These are phyloP conservation scores for Procambarus virginalis DNA, from an alignment of 1,140 invertebrate species.

Conservation along the genomic window DNA sequence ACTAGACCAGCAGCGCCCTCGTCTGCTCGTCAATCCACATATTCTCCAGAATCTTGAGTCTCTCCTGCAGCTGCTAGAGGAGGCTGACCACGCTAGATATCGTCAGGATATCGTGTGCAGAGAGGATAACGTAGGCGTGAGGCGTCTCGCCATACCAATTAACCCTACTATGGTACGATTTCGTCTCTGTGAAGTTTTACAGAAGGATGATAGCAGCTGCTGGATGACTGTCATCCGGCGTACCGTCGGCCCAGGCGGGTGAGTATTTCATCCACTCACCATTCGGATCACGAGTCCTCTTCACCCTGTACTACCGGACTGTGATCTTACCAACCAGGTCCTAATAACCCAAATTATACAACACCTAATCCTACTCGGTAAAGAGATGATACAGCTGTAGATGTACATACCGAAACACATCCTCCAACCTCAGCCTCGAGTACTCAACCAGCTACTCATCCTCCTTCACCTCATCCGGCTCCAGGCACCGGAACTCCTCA, in stretches of 20 bases:
- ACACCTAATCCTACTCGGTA: not conserved
- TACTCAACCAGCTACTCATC: not conserved
- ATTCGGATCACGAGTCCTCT: too few species aligned
- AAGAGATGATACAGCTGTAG: conserved; percentile 1
- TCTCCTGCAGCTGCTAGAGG: not conserved
- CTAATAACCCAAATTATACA: not conserved
- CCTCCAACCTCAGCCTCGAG: not conserved
- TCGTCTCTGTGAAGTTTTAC: not conserved
- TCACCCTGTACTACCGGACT: not conserved
- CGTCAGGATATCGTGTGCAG: not conserved
- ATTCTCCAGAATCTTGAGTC: not conserved
- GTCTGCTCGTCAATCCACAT: conserved; percentile 16
- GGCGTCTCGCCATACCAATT: not conserved
- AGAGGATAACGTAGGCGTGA: conserved; percentile 4
- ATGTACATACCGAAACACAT: not conserved
- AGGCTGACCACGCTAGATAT: not conserved
- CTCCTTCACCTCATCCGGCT: not conserved
- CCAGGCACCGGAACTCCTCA: not conserved
- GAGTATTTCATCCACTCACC: not conserved
- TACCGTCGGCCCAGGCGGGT: not conserved
- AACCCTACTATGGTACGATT: not conserved
- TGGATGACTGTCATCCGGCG: not conserved
- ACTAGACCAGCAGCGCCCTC: not conserved
- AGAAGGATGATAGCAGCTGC: not conserved
- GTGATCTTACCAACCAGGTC: conserved; percentile 29